Percentiles rank a stretch among this genome's conserved stretches.
Evolutionary conservation across 2,888 invertebrate species (phyloP).

Genomic region (Orthosia gothica): DNA sequence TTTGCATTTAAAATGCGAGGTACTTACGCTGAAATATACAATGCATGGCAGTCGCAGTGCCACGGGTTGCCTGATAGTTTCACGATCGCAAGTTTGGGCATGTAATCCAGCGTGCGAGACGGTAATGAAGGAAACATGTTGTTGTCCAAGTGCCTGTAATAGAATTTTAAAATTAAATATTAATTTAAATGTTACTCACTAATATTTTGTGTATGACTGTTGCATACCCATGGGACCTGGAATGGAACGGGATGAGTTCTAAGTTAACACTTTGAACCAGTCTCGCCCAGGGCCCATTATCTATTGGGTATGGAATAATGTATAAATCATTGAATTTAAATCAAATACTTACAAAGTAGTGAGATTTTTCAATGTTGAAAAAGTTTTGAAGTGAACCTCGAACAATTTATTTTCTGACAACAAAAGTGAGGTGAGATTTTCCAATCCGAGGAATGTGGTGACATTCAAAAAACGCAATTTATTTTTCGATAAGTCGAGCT

Average conservation of each 20-base stretch:
- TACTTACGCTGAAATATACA: conserved; percentile 94
- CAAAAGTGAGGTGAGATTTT: conserved; percentile 93
- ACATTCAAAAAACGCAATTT: conserved; percentile 92
- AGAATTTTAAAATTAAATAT: conserved; percentile 9
- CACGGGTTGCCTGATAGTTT: conserved; percentile 95
- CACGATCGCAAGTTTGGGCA: conserved; percentile 92
- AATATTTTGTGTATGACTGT: background rate
- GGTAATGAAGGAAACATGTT: conserved; percentile 94
- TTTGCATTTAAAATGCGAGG: conserved; percentile 52
- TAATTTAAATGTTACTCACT: background rate
- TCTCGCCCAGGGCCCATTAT: background rate
- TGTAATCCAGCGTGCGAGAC: conserved; percentile 92
- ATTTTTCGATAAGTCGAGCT: conserved; percentile 93
- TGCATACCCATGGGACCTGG: too few relatives aligned
- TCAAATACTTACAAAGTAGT: conserved; percentile 93
- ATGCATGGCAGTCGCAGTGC: conserved; percentile 95
- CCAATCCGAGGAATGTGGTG: conserved; percentile 92
- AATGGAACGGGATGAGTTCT: too few relatives aligned
- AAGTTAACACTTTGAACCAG: too few relatives aligned
- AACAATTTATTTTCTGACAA: conserved; percentile 94
- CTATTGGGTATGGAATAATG: background rate
- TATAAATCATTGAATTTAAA: background rate
- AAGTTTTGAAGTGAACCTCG: conserved; percentile 92
- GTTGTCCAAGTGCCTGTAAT: conserved; percentile 94
- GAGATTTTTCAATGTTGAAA: conserved; percentile 92